Evolutionary conservation across 2,113 vertebrate species (phyloP).

Genomic region (Eublepharis macularius): DNA sequence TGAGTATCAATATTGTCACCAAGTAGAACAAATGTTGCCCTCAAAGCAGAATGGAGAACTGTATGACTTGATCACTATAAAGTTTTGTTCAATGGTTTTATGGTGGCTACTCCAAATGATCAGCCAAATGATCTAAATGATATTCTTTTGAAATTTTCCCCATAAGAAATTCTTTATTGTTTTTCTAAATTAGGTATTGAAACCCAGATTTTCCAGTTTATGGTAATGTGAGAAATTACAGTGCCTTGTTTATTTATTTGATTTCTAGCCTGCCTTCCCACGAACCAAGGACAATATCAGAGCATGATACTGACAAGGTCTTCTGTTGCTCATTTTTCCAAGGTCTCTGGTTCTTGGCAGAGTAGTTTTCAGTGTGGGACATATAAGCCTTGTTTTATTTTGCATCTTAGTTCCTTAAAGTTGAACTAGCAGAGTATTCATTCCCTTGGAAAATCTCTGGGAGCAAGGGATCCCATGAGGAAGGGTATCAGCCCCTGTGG

Average conservation of each 20-base stretch:
- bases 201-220: neutral
- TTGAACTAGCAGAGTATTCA: neutral
- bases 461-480: too few relatives aligned
- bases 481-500: too few relatives aligned
- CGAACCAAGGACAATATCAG: neutral
- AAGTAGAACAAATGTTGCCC: constrained; percentile 4
- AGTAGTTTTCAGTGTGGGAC: neutral
- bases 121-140: too few relatives aligned
- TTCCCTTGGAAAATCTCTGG: too few relatives aligned
- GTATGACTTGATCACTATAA: neutral
- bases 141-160: neutral
- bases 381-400: neutral
- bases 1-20: constrained; percentile 19
- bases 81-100: neutral
- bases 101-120: neutral
- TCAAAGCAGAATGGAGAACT: neutral
- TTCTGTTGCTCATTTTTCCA: too few relatives aligned
- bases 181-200: neutral
- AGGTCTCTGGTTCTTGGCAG: neutral
- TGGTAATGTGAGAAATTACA: neutral
- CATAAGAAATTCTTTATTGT: neutral
- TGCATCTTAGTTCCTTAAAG: neutral
- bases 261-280: too few relatives aligned
- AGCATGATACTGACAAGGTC: too few relatives aligned
- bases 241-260: neutral